Evolutionary conservation across 2,888 invertebrate genomes (phyloP).

Genomic region (Lydus trimaculatus): DNA sequence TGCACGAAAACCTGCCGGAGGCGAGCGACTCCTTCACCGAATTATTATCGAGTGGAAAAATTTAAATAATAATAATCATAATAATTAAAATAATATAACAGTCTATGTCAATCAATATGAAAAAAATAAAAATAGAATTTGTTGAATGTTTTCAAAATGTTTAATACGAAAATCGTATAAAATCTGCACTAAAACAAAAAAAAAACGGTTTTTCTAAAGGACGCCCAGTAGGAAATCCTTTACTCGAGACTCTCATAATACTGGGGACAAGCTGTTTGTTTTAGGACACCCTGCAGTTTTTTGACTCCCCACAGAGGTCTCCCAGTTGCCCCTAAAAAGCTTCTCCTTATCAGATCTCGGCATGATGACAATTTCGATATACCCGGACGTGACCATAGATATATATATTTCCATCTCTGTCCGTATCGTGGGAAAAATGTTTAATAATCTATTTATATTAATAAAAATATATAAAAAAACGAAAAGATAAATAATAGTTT

Average conservation of each 20-base stretch:
- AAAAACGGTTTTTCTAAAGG: constrained; percentile 33
- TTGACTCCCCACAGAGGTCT: constrained; percentile 48
- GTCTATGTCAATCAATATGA: neutral
- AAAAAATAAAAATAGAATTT: too few relatives aligned
- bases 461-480: neutral
- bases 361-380: constrained; percentile 61
- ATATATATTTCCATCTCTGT: constrained; percentile 18
- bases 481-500: neutral
- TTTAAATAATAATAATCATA: neutral
- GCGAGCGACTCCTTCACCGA: constrained; percentile 2
- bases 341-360: constrained; percentile 61
- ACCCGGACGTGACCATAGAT: constrained; percentile 37
- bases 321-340: constrained; percentile 55
- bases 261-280: constrained; percentile 58
- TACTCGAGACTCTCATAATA: constrained; percentile 53
- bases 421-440: constrained; percentile 2
- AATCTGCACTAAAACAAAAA: constrained; percentile 25
- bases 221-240: constrained; percentile 58
- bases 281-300: constrained; percentile 56
- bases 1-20: constrained; percentile 23
- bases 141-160: neutral
- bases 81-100: neutral
- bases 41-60: neutral
- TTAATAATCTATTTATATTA: neutral
- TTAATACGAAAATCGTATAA: neutral